phyloP scores from a whole-genome alignment of 2,888 invertebrate genomes.

The Pseudolycoriella hygida region DNA sequence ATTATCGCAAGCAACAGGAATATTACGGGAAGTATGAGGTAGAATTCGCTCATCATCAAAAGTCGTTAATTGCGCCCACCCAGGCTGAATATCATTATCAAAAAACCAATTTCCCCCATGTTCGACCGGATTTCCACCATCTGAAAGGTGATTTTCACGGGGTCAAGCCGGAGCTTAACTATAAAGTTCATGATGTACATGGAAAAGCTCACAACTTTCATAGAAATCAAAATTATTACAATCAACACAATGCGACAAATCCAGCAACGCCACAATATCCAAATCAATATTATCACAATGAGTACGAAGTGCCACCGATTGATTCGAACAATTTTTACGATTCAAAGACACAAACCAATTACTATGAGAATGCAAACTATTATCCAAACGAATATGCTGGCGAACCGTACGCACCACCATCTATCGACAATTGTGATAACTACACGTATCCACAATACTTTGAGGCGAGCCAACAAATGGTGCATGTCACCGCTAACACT shows the following conservation, averaged over 20 bases:
- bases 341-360: slow-evolving; percentile 20
- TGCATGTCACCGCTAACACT: slow-evolving; percentile 24
- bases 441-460: slow-evolving; percentile 14
- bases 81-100: slow-evolving; percentile 7
- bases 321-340: slow-evolving; percentile 21
- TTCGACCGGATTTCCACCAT: slow-evolving; percentile 7
- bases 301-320: slow-evolving; percentile 15
- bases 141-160: slow-evolving; percentile 20
- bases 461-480: slow-evolving; percentile 13
- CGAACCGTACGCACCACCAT: slow-evolving; percentile 11
- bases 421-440: slow-evolving; percentile 12
- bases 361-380: slow-evolving; percentile 21
- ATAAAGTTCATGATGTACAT: slow-evolving; percentile 13
- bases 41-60: slow-evolving; percentile 15
- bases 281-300: slow-evolving; percentile 17
- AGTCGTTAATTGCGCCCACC: neutral
- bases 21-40: slow-evolving; percentile 28
- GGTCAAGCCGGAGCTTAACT: slow-evolving; percentile 18
- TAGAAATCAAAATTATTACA: slow-evolving; percentile 20
- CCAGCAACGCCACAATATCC: slow-evolving; percentile 13
- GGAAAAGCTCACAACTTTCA: slow-evolving; percentile 17
- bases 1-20: slow-evolving; percentile 20
- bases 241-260: slow-evolving; percentile 15
- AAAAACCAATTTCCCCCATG: slow-evolving; percentile 8
- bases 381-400: slow-evolving; percentile 10